Base-by-base conservation (phyloP, 2,888 invertebrate species). In the Eustalomyia histrio region DNA sequence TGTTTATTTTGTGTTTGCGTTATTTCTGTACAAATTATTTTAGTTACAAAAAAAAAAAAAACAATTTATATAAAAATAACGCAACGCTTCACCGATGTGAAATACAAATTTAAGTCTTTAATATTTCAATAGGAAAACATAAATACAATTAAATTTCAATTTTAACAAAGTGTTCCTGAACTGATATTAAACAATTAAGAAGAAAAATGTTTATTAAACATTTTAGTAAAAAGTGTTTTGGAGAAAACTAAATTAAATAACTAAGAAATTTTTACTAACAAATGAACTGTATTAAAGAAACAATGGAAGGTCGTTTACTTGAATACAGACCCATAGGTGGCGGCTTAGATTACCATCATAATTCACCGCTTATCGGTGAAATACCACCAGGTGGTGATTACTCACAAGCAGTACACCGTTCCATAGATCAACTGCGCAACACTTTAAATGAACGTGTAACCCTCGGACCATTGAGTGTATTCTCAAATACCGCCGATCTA, bases 341-440 rank as follows among this genome's bases (percentile, higher is more conserved):
- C 75, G 93, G 93, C 47, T 91, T 94, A 80, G 93, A 94, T 86
- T 94, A 94, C 88, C 94, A 94, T 88, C 93, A 94, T 87, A 91
- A 90, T 79, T 94, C 94, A 14, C 94, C 94, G 9, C 87, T 94
- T 14, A 94, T 94, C 92, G 94, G 94, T 0, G 94, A 94, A 90
- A 94, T 94, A 87, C 94, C 94, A 47, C 88, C 88, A 14, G 89
- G 93, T 85, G 91, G 91, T 1, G 94, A 94, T 84, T 93, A 93
- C 87, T 92, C 93, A 84, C 93, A 93, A 72, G 93, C 93, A 83
- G 93, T 93, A 86, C 93, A 93, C 87, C 92, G 93, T 85, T 94
- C 94, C 84, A 94, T 93, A 89, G 93, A 93, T 84, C 93, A 93
- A 85, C 88, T 93, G 84, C 91, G 93, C 84, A 90, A 90, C 80